Evolutionary conservation across 2,113 vertebrate species (phyloP), one percentile per base, ranked within the genome.

Genomic region (Dasypus novemcinctus): DNA sequence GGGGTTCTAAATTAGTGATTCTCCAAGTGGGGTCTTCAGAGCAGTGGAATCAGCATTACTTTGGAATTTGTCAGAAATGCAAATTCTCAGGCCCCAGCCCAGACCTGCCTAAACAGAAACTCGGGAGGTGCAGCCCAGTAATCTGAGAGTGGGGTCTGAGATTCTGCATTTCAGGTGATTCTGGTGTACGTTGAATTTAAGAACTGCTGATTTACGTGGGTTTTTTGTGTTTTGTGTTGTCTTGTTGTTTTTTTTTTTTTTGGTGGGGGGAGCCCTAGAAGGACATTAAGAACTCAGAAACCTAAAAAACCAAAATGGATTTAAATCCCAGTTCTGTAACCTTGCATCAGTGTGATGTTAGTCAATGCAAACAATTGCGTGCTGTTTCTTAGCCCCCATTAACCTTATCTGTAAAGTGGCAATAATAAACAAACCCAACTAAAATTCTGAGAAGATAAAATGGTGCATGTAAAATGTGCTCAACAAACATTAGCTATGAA

Each of bases 1-100:
- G 80, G 41, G 18, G 81, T 15, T 85, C 64, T 85, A 68, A 90
- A 59, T 71, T 17, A 83, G 33, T 61, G 86, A 4, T 29, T 91
- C 38, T 68, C 49, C 23, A 61, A 71, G 43, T 38, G 3, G 13
- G 20, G 7, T 38, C 41, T 41, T 36, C 6, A 46, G 54, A n/a
- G 4, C 31, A 69, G 20, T 7, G 36, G 38, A 76, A 33, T 76
- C 20, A 14, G 17, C 9, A 52, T 9, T 6, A 2, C 1, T n/a
- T 41, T 15, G n/a, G 12, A 12, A 25, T 36, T 5, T 9, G 33
- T 46, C 38, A 75, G 10, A 75, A 71, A 21, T 20, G 8, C 13
- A 61, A 13, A 9, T 12, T 75, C 13, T 18, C 11, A 13, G 2
- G 7, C 36, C 12, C 15, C 17, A 29, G 27, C 21, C 18, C 14